These are phyloP conservation scores for Oryzias dopingdopingensis DNA, from an alignment of 2,797 vertebrate genomes.

Conservation along the genomic window DNA sequence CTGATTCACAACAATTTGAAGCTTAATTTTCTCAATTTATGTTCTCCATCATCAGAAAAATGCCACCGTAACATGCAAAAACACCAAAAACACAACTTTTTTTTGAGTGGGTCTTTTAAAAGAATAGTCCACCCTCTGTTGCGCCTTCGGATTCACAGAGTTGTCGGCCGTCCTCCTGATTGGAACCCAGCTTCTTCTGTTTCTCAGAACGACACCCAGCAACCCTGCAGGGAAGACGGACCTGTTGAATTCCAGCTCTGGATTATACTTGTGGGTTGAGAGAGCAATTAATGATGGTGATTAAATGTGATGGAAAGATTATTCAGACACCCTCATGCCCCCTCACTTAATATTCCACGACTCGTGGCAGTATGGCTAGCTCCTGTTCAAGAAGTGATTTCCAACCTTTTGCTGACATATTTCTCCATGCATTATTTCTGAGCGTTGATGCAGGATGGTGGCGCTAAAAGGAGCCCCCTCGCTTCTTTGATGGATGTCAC, in stretches of 20 bases:
- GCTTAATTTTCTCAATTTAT: too few species aligned
- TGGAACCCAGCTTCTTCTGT: conserved; percentile 19
- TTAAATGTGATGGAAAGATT: conserved; percentile 32
- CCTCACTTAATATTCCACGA: conserved; percentile 13
- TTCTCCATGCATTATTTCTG: conserved; percentile 5
- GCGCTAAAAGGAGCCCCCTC: conserved; percentile 19
- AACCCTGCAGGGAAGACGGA: conserved; percentile 16
- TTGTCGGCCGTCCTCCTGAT: background rate
- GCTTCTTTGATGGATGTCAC: conserved; percentile 13
- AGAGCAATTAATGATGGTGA: conserved; percentile 37
- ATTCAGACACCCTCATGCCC: conserved; percentile 18
- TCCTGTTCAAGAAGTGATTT: conserved; percentile 5
- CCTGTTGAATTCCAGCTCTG: conserved; percentile 22
- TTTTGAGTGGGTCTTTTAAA: background rate
- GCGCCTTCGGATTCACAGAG: background rate
- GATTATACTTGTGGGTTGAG: conserved; percentile 21
- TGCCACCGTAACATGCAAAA: too few species aligned
- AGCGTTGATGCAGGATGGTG: conserved; percentile 8
- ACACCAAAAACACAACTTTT: too few species aligned
- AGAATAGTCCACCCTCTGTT: conserved; percentile 25
- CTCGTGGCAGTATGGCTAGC: background rate
- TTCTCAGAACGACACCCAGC: conserved; percentile 24
- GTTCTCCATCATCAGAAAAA: too few species aligned
- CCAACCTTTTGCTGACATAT: conserved; percentile 12
- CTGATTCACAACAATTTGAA: too few species aligned